phyloP scores from a whole-genome alignment of 1,140 invertebrate genomes.

The Mesaphorura yosii region DNA sequence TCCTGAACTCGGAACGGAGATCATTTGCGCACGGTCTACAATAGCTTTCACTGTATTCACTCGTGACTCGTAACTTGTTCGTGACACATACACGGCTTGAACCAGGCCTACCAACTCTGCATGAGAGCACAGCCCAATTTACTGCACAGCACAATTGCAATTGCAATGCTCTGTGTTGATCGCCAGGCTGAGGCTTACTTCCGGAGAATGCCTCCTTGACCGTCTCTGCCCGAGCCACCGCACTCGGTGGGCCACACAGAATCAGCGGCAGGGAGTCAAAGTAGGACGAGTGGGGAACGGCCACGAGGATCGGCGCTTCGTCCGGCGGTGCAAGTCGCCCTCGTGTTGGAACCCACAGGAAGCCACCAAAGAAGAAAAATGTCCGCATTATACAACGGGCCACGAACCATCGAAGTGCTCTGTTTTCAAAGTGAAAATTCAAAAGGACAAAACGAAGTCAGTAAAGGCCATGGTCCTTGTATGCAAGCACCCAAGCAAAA shows the following conservation, averaged over 20 bases:
- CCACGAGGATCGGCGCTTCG: conserved; percentile 71
- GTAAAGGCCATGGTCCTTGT: too few relatives aligned
- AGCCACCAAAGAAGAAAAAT: conserved; percentile 66
- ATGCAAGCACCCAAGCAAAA: too few relatives aligned
- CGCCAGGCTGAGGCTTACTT: too few relatives aligned
- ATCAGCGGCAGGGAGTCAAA: conserved; percentile 75
- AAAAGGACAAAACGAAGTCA: too few relatives aligned
- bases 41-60: conserved; percentile 86
- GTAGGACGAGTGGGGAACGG: conserved; percentile 82
- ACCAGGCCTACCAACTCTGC: conserved; percentile 80
- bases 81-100: conserved; percentile 84
- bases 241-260: conserved; percentile 64
- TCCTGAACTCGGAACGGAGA: conserved; percentile 78
- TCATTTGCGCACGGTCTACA: conserved; percentile 65
- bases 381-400: conserved; percentile 52
- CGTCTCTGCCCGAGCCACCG: conserved; percentile 75
- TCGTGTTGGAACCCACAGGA: conserved; percentile 58
- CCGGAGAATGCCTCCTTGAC: conserved; percentile 69
- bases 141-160: too few relatives aligned
- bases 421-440: too few relatives aligned
- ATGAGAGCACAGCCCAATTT: too few relatives aligned
- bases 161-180: too few relatives aligned
- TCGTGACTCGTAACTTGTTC: conserved; percentile 82
- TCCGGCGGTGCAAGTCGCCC: conserved; percentile 50
- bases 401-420: too few relatives aligned